Evolutionary conservation across 1,140 invertebrate species (phyloP).

Genomic region (Caenorhabditis tropicalis): DNA sequence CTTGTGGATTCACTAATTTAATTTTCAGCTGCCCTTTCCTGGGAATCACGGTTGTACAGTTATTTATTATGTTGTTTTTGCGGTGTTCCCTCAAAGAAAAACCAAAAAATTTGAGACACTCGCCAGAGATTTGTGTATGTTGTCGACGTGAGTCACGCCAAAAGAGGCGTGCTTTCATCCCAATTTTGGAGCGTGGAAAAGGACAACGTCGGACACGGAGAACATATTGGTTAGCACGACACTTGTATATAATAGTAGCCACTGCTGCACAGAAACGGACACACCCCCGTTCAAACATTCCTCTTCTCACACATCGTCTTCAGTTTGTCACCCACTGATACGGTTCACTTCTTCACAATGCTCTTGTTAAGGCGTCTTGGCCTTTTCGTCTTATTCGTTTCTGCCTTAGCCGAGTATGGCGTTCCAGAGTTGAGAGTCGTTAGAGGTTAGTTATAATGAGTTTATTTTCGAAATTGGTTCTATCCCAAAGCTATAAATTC

Average conservation of each 20-base stretch:
- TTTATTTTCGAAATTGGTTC: background rate
- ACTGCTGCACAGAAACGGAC: conserved; percentile 42
- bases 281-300: conserved; percentile 37
- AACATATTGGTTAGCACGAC: conserved; percentile 32
- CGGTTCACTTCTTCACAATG: conserved; percentile 32
- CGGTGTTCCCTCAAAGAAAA: conserved; percentile 21
- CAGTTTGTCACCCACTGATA: conserved; percentile 31
- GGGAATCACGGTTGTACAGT: background rate
- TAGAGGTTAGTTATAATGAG: background rate
- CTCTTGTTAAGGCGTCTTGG: background rate
- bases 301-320: background rate
- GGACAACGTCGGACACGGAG: conserved; percentile 13
- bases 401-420: background rate
- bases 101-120: conserved; percentile 3
- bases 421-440: background rate
- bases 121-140: conserved; percentile 7
- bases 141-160: conserved; percentile 1
- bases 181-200: conserved; percentile 40
- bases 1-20: background rate
- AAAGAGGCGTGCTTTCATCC: conserved; percentile 40
- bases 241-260: conserved; percentile 40
- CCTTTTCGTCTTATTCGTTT: background rate
- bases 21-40: background rate
- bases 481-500: too few relatives aligned
- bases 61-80: background rate